Base-by-base conservation (phyloP, 2,113 vertebrate species). In the Myotis davidii region DNA sequence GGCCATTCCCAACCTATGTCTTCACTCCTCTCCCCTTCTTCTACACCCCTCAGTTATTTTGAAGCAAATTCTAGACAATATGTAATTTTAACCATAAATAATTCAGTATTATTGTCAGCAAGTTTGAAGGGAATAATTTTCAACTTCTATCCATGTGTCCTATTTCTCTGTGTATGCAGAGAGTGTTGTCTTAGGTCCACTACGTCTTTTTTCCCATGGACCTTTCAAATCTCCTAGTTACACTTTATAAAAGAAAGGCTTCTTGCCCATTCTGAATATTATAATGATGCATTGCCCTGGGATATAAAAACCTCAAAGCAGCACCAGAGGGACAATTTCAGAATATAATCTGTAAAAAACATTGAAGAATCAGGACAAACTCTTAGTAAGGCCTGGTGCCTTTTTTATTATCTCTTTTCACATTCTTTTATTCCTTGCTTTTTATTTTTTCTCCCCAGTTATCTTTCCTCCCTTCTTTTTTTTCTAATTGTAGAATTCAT, bases 61-160 rank as follows among this genome's bases (percentile, higher is more conserved):
- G 37, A 85, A 95, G 12, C 13, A 94, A 67, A 56, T 76, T 52
- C 50, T 94, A 72, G 37, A 48, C 48, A 88, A 73, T 23, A 67
- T 87, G 27, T 76, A 13, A 50, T 93, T 88, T 88, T 76, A 52
- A 90, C 37, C 12, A 29, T 92, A 87, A 90, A 61, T 90, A 87
- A 79, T 87, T 78, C 0, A 45, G 1, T 94, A 85, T 85, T 69
- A 72, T 56, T 91, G 25, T 89, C 29, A 39, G 8, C 48, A 70
- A 94, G 25, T 89, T 94, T 81, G 14, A 91, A 88, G 73, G 65
- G 10, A 74, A 54, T 94, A 39, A 76, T 61, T 92, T 78, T 94
- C 78, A 72, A 32, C 25, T 88, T 88, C 8, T 21, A 21, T 76
- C 6, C 29, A 27, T 88, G 16, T 64, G 11, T 70, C 29, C 0